Evolutionary conservation across 2,888 invertebrate genomes (phyloP).

Genomic region (Hypselothyrea guttata): DNA sequence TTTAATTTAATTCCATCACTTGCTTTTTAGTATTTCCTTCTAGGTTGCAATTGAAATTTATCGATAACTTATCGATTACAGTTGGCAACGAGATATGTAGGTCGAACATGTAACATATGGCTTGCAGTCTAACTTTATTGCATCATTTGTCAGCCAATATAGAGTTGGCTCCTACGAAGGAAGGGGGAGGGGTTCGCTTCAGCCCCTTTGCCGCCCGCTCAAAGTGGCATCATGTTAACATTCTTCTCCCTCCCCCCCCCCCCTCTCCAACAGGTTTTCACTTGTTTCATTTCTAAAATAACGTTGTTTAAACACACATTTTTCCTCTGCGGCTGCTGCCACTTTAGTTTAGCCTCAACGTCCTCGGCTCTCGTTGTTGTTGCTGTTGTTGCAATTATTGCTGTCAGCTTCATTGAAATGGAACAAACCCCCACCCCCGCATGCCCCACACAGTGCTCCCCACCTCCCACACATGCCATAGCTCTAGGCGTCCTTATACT

Average conservation of each 20-base stretch:
- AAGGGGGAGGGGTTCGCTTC: too few species aligned
- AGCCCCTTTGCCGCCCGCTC: background rate
- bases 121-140: slow-evolving; percentile 18
- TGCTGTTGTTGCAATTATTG: slow-evolving; percentile 28
- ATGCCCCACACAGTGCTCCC: background rate
- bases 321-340: slow-evolving; percentile 21
- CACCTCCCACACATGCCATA: background rate
- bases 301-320: slow-evolving; percentile 26
- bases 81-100: slow-evolving; percentile 4
- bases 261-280: too few species aligned
- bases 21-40: too few species aligned
- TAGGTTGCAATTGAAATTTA: background rate
- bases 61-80: slow-evolving; percentile 3
- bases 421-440: slow-evolving; percentile 13
- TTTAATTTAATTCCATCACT: too few species aligned
- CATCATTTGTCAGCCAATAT: slow-evolving; percentile 15
- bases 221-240: slow-evolving; percentile 16
- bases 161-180: slow-evolving; percentile 1
- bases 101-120: slow-evolving; percentile 17
- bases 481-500: background rate
- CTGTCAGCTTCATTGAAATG: slow-evolving; percentile 45
- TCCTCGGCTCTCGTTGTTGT: slow-evolving; percentile 24
- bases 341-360: slow-evolving; percentile 38
- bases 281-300: slow-evolving; percentile 1
- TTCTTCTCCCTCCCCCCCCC: background rate